A percentile compares a stretch with the other conserved stretches of the same genome.
These are phyloP conservation scores for Agapornis canus DNA, from an alignment of 2,797 vertebrate species.

Conservation along the genomic window DNA sequence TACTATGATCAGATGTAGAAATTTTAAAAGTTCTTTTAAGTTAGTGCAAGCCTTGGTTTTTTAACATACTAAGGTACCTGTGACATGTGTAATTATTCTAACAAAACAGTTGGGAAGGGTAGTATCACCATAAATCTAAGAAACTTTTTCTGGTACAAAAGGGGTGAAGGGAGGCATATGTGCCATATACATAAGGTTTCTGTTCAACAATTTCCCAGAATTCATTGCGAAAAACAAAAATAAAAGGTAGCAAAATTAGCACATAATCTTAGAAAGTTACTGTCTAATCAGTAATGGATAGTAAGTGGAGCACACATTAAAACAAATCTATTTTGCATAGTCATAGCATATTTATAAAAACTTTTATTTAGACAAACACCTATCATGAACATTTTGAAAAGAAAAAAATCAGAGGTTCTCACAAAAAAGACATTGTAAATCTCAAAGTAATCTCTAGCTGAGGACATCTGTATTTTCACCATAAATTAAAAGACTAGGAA, in stretches of 20 bases:
- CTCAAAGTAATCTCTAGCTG: neutral
- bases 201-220: slow-evolving; percentile 29
- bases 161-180: neutral
- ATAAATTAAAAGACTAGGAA: neutral
- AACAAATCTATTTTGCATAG: neutral
- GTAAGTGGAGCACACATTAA: neutral
- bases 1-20: slow-evolving; percentile 9
- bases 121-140: slow-evolving; percentile 21
- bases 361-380: neutral
- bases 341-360: neutral
- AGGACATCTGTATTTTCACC: neutral
- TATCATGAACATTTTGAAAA: neutral
- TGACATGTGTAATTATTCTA: neutral
- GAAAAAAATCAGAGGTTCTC: neutral
- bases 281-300: neutral
- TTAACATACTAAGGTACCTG: neutral
- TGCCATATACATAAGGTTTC: slow-evolving; percentile 16
- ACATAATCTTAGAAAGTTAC: neutral
- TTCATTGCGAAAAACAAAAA: slow-evolving; percentile 57
- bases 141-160: slow-evolving; percentile 18
- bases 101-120: slow-evolving; percentile 7
- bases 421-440: neutral
- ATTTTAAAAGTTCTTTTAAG: neutral
- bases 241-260: neutral
- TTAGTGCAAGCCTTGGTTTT: slow-evolving; percentile 5